Base-by-base conservation (phyloP, 2,797 vertebrate species). In the Aythya fuligula region DNA sequence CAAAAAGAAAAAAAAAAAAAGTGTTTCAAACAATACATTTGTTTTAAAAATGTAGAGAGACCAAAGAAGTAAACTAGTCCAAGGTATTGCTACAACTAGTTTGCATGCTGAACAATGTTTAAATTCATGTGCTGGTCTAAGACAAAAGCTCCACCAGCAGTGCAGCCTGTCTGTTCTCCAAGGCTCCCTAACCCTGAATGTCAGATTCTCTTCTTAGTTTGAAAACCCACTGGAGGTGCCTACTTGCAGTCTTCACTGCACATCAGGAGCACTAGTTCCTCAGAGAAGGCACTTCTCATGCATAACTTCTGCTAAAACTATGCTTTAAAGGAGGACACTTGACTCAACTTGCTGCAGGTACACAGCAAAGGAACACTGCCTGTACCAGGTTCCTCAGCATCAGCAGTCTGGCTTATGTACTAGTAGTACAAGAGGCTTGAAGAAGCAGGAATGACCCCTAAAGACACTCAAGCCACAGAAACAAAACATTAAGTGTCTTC, bases 331-430 rank as follows among this genome's bases (percentile, higher is more conserved):
- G 6, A 75, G 13, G 19, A 32, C 28, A 57, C 16, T 30, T 15
- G 22, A 7, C 34, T 69, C 34, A 36, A n/a, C 1, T 1, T 41
- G 57, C 3, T 39, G 16, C 32, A 75, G 20, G 18, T 10, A 54
- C 10, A 58, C 28, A 65, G 6, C 9, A 8, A 32, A 70, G 6
- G 13, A 69, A 36, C 60, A 15, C 9, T 47, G 21, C 4, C 43
- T 20, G 43, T 10, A 64, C 6, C 0, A 27, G 30, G 15, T 38
- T n/a, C 24, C 71, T 69, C 0, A 0, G 45, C 36, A 69, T 2
- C 2, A 2, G 19, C 49, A 41, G 27, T 16, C 34, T 91, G 75
- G 17, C 36, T 87, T n/a, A 45, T 47, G 27, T 16, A 14, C 17
- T 39, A 30, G 21, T 10, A 41, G 24, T 0, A 49, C 6, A 66